Conservation (phyloP, 30 jellyfish, hydroid and myxozoan genomes). For the Turritopsis dohrnii region DNA sequence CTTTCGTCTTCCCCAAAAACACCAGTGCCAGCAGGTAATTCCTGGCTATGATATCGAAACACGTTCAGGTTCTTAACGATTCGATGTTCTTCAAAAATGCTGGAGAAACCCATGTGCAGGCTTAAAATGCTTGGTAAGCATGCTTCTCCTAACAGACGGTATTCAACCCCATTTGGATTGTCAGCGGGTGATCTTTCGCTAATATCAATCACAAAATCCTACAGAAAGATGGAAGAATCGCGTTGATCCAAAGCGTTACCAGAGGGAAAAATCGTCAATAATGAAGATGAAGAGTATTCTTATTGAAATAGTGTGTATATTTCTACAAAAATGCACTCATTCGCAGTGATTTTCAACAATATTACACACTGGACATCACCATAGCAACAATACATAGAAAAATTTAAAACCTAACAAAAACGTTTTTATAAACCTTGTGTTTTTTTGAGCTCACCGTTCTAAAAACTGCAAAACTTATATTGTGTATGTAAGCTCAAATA, state of each 20-base stretch:
- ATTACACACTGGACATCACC: too few species aligned
- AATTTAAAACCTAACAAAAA: background rate
- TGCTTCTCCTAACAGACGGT: slow-evolving; percentile 67
- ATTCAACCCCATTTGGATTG: slow-evolving; percentile 78
- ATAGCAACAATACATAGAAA: too few species aligned
- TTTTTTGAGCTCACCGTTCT: background rate
- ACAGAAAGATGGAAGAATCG: background rate
- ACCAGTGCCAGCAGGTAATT: slow-evolving; percentile 76
- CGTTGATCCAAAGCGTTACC: background rate
- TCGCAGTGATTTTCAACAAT: too few species aligned
- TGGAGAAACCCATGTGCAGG: slow-evolving; percentile 45
- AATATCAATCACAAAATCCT: slow-evolving; percentile 83
- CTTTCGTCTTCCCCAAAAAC: slow-evolving; percentile 86
- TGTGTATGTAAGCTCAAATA: background rate
- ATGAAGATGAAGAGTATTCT: too few species aligned
- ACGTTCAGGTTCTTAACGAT: slow-evolving; percentile 66
- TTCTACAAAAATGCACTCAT: too few species aligned
- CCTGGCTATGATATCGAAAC: slow-evolving; percentile 61
- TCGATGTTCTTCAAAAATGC: slow-evolving; percentile 92
- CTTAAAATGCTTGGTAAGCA: slow-evolving; percentile 74
- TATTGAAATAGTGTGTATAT: too few species aligned
- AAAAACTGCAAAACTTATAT: background rate
- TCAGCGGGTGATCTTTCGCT: slow-evolving; percentile 81
- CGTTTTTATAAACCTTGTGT: background rate
- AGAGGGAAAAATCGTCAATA: background rate